These are phyloP conservation scores for Pardosa pseudoannulata DNA, from an alignment of 2,888 invertebrate genomes.

Conservation along the genomic window DNA sequence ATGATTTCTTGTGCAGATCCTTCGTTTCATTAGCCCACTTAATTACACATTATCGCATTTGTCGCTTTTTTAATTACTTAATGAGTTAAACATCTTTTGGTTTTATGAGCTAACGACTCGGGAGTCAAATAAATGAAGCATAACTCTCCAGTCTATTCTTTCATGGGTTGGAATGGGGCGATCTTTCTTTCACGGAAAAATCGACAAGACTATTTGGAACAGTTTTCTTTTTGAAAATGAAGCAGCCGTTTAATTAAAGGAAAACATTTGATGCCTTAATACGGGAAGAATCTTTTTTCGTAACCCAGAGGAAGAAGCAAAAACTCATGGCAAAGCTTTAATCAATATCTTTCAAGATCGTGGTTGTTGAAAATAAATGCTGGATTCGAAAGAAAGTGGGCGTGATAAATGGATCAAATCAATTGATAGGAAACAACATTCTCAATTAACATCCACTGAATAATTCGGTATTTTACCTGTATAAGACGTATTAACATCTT, in stretches of 20 bases:
- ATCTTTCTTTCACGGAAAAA: conserved; percentile 51
- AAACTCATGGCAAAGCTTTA: conserved; percentile 26
- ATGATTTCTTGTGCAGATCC: not conserved
- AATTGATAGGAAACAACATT: conserved; percentile 21
- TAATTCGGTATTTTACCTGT: not conserved
- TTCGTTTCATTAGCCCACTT: conserved; percentile 8
- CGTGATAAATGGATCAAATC: conserved; percentile 61
- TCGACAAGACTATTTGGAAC: conserved; percentile 46
- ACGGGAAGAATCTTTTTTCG: conserved; percentile 44
- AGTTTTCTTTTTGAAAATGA: conserved; percentile 58
- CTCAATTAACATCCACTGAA: not conserved
- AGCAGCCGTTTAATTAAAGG: conserved; percentile 59
- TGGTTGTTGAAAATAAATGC: conserved; percentile 55
- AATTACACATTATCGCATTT: not conserved
- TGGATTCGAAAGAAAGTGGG: conserved; percentile 45
- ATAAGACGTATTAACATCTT: not conserved
- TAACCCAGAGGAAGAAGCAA: conserved; percentile 34
- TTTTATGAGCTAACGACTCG: conserved; percentile 38
- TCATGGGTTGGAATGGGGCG: not conserved
- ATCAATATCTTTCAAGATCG: conserved; percentile 56
- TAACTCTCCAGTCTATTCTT: conserved; percentile 11
- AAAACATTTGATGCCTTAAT: conserved; percentile 64
- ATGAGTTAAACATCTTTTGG: conserved; percentile 43
- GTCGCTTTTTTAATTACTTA: conserved; percentile 47
- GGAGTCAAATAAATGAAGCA: conserved; percentile 41